Conservation (phyloP, 1,140 invertebrate genomes). For the Mesaphorura yosii region DNA sequence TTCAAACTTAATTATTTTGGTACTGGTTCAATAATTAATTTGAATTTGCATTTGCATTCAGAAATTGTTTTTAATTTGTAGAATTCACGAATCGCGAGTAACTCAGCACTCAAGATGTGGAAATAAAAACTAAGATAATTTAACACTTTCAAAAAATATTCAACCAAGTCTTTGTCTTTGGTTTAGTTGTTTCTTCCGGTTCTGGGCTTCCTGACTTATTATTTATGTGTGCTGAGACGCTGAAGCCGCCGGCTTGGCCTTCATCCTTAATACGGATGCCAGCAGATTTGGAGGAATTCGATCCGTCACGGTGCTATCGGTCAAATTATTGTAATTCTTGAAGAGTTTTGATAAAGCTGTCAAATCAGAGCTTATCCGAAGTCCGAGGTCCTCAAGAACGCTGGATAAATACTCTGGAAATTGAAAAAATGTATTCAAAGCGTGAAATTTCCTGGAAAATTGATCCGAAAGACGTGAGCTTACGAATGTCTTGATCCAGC, state of each 20-base stretch:
- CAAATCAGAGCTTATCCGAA: conserved; percentile 18
- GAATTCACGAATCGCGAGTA: too few relatives aligned
- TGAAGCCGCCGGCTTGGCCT: background rate
- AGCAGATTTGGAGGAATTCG: conserved; percentile 18
- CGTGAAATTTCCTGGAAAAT: background rate
- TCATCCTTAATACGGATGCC: conserved; percentile 22
- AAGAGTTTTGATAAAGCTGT: conserved; percentile 19
- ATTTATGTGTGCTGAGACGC: background rate
- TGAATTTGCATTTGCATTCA: too few relatives aligned
- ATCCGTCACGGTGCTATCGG: conserved; percentile 12
- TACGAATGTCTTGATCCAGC: conserved; percentile 30
- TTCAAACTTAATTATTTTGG: too few relatives aligned
- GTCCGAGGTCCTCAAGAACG: conserved; percentile 27
- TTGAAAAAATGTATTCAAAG: conserved; percentile 6
- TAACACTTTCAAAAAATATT: background rate
- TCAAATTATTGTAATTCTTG: conserved; percentile 24
- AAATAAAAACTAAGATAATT: background rate
- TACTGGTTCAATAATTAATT: too few relatives aligned
- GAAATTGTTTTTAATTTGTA: too few relatives aligned
- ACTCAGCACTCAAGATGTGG: background rate
- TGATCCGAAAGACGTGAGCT: background rate
- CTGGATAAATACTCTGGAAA: conserved; percentile 26
- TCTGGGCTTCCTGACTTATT: background rate
- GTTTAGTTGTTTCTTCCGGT: background rate
- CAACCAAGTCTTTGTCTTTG: background rate